Conservation (phyloP, 2,113 vertebrate genomes). For the Phylloscopus whistleri region DNA sequence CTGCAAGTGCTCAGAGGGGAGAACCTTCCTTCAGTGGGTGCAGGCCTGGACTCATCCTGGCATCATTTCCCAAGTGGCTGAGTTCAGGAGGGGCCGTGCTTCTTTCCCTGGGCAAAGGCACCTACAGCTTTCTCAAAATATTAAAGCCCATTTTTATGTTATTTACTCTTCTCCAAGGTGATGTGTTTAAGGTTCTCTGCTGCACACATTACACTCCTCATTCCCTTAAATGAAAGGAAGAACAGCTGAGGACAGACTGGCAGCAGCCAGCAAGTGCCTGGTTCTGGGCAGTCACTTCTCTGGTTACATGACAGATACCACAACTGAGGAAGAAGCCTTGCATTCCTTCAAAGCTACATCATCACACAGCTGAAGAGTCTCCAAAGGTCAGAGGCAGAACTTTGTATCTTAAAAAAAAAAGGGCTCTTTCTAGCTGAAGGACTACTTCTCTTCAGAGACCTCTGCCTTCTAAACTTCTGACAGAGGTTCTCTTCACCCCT, state of each 20-base stretch:
- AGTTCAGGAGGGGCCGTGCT: neutral
- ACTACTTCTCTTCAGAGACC: neutral
- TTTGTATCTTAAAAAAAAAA: neutral
- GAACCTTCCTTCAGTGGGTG: neutral
- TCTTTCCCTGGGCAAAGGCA: neutral
- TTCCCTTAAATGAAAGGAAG: neutral
- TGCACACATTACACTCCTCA: neutral
- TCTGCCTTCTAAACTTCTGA: neutral
- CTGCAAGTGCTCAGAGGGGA: neutral
- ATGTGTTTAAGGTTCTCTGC: neutral
- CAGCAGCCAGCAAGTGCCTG: neutral
- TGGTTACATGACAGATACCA: conserved; percentile 7
- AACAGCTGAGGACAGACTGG: conserved; percentile 18
- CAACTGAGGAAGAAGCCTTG: neutral
- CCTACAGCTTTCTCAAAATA: neutral
- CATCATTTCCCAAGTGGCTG: neutral
- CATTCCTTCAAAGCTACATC: conserved; percentile 10
- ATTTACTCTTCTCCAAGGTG: neutral
- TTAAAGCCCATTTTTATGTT: neutral
- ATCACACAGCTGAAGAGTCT: neutral
- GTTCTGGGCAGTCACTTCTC: neutral
- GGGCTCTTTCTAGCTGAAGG: neutral
- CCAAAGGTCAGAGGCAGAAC: conserved; percentile 35
- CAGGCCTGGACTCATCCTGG: neutral
- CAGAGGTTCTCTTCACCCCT: neutral